Evolutionary conservation across 1,140 invertebrate species (phyloP).

Genomic region (Odontomachus brunneus): DNA sequence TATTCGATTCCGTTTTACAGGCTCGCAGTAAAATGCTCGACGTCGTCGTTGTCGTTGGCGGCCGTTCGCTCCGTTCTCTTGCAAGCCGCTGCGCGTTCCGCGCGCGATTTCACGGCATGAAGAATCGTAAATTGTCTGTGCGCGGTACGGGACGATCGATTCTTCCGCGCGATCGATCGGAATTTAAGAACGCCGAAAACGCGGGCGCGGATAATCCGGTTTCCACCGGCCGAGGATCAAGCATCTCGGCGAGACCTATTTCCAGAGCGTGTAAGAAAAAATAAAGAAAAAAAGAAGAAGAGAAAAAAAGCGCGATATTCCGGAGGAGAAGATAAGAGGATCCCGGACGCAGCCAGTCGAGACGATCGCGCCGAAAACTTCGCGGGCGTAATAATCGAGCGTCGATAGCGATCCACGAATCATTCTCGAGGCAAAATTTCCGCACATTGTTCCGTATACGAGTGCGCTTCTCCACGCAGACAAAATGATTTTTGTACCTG

Average conservation of each 20-base stretch:
- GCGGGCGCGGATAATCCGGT: slow-evolving; percentile 38
- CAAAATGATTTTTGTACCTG: too few species aligned
- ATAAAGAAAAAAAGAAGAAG: too few species aligned
- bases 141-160: slow-evolving; percentile 33
- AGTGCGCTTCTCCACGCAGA: slow-evolving; percentile 7
- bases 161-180: slow-evolving; percentile 55
- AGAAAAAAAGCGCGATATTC: slow-evolving; percentile 1
- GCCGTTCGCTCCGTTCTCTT: background rate
- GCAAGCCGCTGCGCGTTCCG: slow-evolving; percentile 38
- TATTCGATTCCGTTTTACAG: slow-evolving; percentile 40
- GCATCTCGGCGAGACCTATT: slow-evolving; percentile 27
- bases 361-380: slow-evolving; percentile 22
- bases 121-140: slow-evolving; percentile 61
- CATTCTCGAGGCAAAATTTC: slow-evolving; percentile 38
- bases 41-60: background rate
- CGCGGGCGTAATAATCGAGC: slow-evolving; percentile 40
- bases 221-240: slow-evolving; percentile 24
- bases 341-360: background rate
- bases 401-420: slow-evolving; percentile 37
- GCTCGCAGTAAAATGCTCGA: slow-evolving; percentile 11
- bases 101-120: slow-evolving; percentile 50
- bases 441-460: slow-evolving; percentile 8
- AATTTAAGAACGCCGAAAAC: slow-evolving; percentile 21
- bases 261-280: slow-evolving; percentile 10
- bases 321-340: background rate